phyloP scores from a whole-genome alignment of 2,113 vertebrate genomes.

The Enhydra lutris region DNA sequence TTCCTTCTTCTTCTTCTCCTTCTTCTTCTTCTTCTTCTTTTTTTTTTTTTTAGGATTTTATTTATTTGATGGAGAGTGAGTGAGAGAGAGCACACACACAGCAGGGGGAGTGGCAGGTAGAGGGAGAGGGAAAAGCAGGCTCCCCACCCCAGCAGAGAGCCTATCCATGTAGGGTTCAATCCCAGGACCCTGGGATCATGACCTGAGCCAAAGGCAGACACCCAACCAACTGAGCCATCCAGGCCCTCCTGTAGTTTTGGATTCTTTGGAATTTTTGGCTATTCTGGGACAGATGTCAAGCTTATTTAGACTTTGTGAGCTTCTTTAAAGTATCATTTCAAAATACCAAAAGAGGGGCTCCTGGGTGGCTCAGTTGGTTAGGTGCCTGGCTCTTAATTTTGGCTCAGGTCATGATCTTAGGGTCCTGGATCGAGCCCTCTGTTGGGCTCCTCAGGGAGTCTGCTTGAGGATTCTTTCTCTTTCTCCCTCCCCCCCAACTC shows the following conservation, averaged over 20 bases:
- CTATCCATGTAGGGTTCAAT: too few relatives aligned
- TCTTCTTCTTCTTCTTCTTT: too few relatives aligned
- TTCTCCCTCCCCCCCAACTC: not conserved
- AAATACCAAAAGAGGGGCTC: not conserved
- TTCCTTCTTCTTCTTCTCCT: too few relatives aligned
- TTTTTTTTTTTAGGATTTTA: not conserved
- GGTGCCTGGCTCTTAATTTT: not conserved
- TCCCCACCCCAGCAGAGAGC: too few relatives aligned
- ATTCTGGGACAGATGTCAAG: not conserved
- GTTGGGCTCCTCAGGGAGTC: not conserved
- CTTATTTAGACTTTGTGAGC: not conserved
- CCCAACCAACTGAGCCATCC: too few relatives aligned
- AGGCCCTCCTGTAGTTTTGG: not conserved
- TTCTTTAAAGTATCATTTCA: constrained; percentile 37
- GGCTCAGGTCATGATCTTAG: not conserved
- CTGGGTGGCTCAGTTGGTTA: not conserved
- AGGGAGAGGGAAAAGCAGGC: too few relatives aligned
- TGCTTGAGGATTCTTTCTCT: not conserved
- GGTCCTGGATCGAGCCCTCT: not conserved
- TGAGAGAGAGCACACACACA: too few relatives aligned
- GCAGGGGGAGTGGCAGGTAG: too few relatives aligned
- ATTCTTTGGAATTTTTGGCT: constrained; percentile 7
- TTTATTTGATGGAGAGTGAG: too few relatives aligned
- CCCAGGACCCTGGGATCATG: too few relatives aligned
- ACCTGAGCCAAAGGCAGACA: too few relatives aligned